Conservation (phyloP, 2,888 invertebrate genomes). For the Tachina grossa region DNA sequence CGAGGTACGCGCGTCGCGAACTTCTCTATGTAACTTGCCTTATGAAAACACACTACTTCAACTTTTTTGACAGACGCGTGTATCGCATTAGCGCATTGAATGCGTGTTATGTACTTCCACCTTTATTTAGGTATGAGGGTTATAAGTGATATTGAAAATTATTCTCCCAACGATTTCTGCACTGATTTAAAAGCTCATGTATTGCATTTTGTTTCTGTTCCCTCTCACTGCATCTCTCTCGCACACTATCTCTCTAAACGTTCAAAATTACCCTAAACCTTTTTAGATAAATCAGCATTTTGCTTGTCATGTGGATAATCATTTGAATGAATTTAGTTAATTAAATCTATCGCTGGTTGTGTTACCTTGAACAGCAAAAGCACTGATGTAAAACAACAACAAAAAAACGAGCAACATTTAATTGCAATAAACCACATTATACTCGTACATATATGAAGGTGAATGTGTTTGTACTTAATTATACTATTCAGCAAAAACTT, state of each 20-base stretch:
- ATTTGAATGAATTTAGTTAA: conserved; percentile 69
- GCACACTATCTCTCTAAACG: neutral
- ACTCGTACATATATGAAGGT: conserved; percentile 21
- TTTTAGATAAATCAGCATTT: conserved; percentile 52
- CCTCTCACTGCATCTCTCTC: neutral
- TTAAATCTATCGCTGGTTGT: conserved; percentile 59
- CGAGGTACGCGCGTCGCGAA: no score
- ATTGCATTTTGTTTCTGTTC: neutral
- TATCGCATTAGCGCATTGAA: no score
- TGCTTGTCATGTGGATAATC: conserved; percentile 67
- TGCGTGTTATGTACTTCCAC: no score
- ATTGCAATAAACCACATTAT: conserved; percentile 53
- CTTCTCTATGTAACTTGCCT: no score
- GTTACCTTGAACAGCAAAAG: conserved; percentile 62
- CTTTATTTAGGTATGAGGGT: no score
- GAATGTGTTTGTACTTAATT: neutral
- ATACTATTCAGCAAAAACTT: conserved; percentile 2
- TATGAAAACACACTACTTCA: no score
- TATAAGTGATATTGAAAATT: no score
- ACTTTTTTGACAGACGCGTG: no score
- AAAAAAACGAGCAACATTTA: conserved; percentile 44
- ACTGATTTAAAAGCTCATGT: neutral
- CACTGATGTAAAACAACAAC: conserved; percentile 16
- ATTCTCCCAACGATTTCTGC: no score
- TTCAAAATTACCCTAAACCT: neutral